Conservation (phyloP, 2,888 invertebrate genomes). For the Sphinx pinastri region DNA sequence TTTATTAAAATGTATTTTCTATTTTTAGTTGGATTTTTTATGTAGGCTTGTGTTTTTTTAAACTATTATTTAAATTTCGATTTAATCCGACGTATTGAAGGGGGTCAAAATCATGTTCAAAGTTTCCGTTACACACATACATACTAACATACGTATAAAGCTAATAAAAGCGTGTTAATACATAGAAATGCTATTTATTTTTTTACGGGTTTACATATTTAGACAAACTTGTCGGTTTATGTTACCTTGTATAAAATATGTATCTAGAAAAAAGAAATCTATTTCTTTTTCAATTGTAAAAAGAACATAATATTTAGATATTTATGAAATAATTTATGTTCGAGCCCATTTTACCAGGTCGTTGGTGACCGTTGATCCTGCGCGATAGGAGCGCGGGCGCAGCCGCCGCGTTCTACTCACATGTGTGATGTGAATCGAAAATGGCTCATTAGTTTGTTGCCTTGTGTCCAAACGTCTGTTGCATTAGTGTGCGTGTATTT, state of each 20-base stretch:
- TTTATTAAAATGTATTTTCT: too few relatives aligned
- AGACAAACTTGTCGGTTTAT: not conserved
- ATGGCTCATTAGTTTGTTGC: constrained; percentile 12
- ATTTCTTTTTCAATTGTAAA: not conserved
- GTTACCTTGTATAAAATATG: too few relatives aligned
- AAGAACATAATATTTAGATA: not conserved
- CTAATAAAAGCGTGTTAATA: too few relatives aligned
- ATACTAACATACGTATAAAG: too few relatives aligned
- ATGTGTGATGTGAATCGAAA: constrained; percentile 3
- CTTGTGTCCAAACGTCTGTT: constrained; percentile 29
- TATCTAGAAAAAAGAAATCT: not conserved
- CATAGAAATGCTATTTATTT: not conserved
- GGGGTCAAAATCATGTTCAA: too few relatives aligned
- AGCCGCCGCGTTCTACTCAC: not conserved
- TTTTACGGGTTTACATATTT: not conserved
- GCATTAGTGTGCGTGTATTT: constrained; percentile 40
- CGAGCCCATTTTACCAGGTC: not conserved
- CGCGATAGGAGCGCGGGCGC: not conserved
- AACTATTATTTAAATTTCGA: too few relatives aligned
- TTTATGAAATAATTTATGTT: not conserved
- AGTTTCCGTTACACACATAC: too few relatives aligned
- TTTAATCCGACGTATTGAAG: too few relatives aligned
- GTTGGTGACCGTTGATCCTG: not conserved
- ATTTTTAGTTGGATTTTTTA: too few relatives aligned
- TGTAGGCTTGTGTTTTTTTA: too few relatives aligned